phyloP scores from a whole-genome alignment of 2,888 invertebrate genomes.

The Ceraclea dissimilis region DNA sequence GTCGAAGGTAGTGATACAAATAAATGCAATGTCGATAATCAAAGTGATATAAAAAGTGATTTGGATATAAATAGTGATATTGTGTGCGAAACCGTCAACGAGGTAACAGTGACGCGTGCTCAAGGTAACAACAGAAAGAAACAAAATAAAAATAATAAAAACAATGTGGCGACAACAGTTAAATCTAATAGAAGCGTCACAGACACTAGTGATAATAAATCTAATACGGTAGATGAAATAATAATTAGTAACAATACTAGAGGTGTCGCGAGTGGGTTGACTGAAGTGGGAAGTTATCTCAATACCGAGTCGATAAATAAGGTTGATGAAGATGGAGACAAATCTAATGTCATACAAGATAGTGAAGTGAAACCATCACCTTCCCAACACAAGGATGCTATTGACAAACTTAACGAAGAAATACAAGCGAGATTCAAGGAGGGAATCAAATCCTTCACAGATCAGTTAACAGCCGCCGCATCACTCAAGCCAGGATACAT shows the following conservation, averaged over 20 bases:
- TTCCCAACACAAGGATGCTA: conserved; percentile 23
- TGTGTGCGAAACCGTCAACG: conserved; percentile 12
- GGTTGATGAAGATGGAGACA: conserved; percentile 36
- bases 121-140: conserved; percentile 17
- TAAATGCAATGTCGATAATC: conserved; percentile 6
- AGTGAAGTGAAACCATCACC: conserved; percentile 12
- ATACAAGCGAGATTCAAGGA: conserved; percentile 28
- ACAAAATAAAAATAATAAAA: conserved; percentile 21
- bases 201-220: conserved; percentile 18
- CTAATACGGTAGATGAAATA: conserved; percentile 17
- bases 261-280: background rate
- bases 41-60: conserved; percentile 7
- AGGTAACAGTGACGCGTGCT: conserved; percentile 9
- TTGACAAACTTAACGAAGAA: conserved; percentile 24
- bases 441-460: conserved; percentile 24
- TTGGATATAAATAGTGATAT: conserved; percentile 3
- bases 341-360: conserved; percentile 5
- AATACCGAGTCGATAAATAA: conserved; percentile 34
- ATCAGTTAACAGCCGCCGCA: conserved; percentile 22
- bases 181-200: conserved; percentile 8
- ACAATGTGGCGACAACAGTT: background rate
- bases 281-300: conserved; percentile 3
- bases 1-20: background rate
- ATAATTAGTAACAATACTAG: background rate
- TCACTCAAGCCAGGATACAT: conserved; percentile 23